These are phyloP conservation scores for Phortica magna DNA, from an alignment of 2,888 invertebrate species.

Conservation along the genomic window DNA sequence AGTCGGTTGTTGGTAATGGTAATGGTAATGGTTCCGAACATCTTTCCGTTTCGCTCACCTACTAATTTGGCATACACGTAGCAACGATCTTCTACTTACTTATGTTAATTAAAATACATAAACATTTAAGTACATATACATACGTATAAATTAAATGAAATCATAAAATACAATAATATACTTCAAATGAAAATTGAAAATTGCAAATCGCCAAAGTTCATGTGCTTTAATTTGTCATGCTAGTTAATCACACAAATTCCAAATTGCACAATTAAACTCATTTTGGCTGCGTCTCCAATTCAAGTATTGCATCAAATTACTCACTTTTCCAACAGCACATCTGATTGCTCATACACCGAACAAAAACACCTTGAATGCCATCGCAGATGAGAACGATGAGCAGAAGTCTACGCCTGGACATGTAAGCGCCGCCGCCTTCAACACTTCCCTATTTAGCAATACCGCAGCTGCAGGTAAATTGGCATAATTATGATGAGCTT, in stretches of 20 bases:
- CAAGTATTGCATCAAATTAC: conserved; percentile 7
- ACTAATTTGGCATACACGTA: not conserved
- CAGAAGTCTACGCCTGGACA: conserved; percentile 58
- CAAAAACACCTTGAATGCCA: not conserved
- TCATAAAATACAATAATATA: conserved; percentile 3
- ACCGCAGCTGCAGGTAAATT: conserved; percentile 63
- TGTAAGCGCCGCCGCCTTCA: conserved; percentile 53
- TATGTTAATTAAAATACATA: not conserved
- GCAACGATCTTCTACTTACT: not conserved
- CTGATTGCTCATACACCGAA: not conserved
- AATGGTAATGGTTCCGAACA: conserved; percentile 37
- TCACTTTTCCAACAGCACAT: conserved; percentile 12
- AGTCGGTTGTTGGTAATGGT: conserved; percentile 69
- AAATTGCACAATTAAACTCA: not conserved
- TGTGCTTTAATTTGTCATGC: no score
- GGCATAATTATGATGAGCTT: not conserved
- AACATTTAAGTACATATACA: conserved; percentile 12
- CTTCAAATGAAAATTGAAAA: conserved; percentile 7
- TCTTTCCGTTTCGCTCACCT: not conserved
- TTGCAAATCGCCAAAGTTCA: not conserved
- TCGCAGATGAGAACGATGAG: conserved; percentile 39
- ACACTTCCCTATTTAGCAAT: conserved; percentile 50
- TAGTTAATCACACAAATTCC: not conserved
- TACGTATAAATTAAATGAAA: conserved; percentile 17
- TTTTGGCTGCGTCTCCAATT: conserved; percentile 3